Evolutionary conservation across 1,140 invertebrate genomes (phyloP).

Genomic region (Mesaphorura yosii): DNA sequence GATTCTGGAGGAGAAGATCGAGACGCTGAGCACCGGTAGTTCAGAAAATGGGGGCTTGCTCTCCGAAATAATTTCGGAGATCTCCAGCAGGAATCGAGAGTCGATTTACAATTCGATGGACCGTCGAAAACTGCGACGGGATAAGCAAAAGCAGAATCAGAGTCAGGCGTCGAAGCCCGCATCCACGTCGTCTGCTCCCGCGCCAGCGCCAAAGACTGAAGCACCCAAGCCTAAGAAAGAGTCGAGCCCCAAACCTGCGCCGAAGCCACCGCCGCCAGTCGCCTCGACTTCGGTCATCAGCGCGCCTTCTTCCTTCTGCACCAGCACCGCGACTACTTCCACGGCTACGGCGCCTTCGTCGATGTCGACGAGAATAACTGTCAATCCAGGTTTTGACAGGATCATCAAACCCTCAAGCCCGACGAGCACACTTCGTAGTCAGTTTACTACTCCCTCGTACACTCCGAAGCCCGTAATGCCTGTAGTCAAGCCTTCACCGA

Average conservation of each 20-base stretch:
- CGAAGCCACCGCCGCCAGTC: neutral
- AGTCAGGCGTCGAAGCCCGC: neutral
- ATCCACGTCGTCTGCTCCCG: no score
- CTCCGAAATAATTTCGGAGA: slow-evolving; percentile 73
- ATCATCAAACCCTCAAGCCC: neutral
- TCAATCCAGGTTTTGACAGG: neutral
- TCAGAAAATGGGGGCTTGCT: slow-evolving; percentile 52
- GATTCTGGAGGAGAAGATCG: slow-evolving; percentile 27
- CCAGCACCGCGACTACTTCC: neutral
- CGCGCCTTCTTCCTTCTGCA: neutral
- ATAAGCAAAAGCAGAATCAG: slow-evolving; percentile 1
- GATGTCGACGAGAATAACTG: neutral
- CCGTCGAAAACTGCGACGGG: slow-evolving; percentile 24
- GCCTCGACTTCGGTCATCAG: neutral
- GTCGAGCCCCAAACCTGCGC: neutral
- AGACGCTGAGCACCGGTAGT: slow-evolving; percentile 36
- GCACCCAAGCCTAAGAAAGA: neutral
- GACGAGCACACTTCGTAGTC: no score
- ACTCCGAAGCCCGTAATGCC: neutral
- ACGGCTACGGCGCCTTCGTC: neutral
- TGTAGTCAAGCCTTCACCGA: neutral
- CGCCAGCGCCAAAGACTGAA: no score
- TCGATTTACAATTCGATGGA: slow-evolving; percentile 62
- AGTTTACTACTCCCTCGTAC: no score
- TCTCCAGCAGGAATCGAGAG: slow-evolving; percentile 68